Evolutionary conservation across 2,888 invertebrate species (phyloP).

Genomic region (Lasioglossum pauxillum): DNA sequence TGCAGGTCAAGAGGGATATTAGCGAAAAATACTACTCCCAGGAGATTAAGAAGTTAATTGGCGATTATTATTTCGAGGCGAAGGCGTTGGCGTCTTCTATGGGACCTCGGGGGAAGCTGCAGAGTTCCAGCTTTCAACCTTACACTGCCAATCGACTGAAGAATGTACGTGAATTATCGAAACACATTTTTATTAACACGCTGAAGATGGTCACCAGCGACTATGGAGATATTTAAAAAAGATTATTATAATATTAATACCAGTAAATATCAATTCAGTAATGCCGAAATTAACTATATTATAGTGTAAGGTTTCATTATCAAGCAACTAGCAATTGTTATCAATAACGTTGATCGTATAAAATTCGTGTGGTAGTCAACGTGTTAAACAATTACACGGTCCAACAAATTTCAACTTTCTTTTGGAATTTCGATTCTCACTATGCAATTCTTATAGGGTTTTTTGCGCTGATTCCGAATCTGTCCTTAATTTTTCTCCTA

Average conservation of each 20-base stretch:
- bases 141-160: conserved; percentile 28
- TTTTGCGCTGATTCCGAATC: no score
- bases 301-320: background rate
- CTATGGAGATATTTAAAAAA: no score
- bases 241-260: no score
- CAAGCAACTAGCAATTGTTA: background rate
- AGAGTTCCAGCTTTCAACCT: conserved; percentile 34
- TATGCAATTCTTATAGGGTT: no score
- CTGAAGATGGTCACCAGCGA: no score
- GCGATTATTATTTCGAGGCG: conserved; percentile 67
- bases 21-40: conserved; percentile 74
- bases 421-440: no score
- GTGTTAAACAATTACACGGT: background rate
- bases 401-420: no score
- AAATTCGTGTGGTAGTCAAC: no score
- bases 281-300: no score
- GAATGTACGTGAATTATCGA: conserved; percentile 22
- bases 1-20: conserved; percentile 73
- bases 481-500: no score
- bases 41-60: conserved; percentile 74
- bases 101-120: conserved; percentile 19
- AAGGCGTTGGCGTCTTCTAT: conserved; percentile 25
- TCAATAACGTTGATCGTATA: no score
- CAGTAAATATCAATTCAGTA: background rate
- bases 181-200: background rate